Base-by-base conservation (phyloP, 2,797 vertebrate species). In the Otus scops region DNA sequence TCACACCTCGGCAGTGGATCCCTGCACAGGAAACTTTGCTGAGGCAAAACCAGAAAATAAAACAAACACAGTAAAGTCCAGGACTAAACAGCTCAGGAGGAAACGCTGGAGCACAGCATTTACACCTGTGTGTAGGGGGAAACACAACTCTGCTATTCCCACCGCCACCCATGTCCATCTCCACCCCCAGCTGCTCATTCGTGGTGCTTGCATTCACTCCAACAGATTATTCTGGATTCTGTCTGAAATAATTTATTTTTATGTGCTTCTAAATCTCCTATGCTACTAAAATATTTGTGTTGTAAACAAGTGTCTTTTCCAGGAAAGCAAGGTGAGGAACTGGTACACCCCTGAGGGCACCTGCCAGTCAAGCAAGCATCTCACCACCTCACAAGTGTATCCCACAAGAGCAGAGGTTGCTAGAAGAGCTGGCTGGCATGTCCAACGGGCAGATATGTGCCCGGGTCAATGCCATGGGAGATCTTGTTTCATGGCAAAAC, bases 401-500 rank as follows among this genome's bases (percentile, higher is more conserved):
- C 56, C 67, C 88, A 21, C 15, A 43, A 81, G 74, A 91, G 56
- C 90, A 59, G 38, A 51, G 83, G 2, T 1, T 13, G 89, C 78
- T 85, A n/a, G 65, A 45, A 67, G 83, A 84, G 92, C 64, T 20
- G 45, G 39, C 65, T 80, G 68, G 48, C 70, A 83, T n/a, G 80
- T 45, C 89, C 89, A 6, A 77, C 10, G n/a, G 94, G 79, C 88
- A 96, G 39, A 51, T 48, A 56, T 74, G 70, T 85, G 92, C 84
- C 47, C 68, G 74, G 84, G 73, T 83, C 79, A 92, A 13, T 69
- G 94, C 87, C 95, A 73, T 2, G 1, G 41, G 43, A 92, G 69
- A 93, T 80, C 75, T 32, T 15, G 28, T 93, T 96, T 63, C 83
- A 88, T 41, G 59, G 87, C 51, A 93, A 93, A 96, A 94, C 93